Evolutionary conservation across 35 echinoderm and acorn worm genomes (phyloP).

Genomic region (Heliocidaris erythrogramma): DNA sequence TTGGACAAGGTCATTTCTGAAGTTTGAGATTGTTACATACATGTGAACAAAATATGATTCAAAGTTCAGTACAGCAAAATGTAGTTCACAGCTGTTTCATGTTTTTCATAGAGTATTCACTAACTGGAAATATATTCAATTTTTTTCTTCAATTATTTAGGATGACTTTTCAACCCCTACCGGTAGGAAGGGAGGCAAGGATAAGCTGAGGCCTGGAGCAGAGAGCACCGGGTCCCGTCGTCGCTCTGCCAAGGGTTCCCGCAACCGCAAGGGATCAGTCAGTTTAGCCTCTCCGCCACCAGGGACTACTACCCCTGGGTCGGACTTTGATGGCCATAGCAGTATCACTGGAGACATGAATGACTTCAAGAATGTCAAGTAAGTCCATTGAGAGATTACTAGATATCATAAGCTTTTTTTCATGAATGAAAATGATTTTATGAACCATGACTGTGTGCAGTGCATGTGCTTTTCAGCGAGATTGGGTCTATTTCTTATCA

Average conservation of each 20-base stretch:
- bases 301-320: constrained; percentile 82
- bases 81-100: too few species aligned
- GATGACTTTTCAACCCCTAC: constrained; percentile 89
- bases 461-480: too few species aligned
- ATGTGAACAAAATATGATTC: too few species aligned
- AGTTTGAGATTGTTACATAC: too few species aligned
- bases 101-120: background rate
- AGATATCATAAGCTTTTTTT: background rate
- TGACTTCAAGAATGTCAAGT: constrained; percentile 94
- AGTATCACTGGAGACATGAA: constrained; percentile 83
- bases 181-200: constrained; percentile 83
- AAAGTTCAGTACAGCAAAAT: too few species aligned
- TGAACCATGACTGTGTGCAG: too few species aligned
- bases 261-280: constrained; percentile 89
- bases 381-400: constrained; percentile 17
- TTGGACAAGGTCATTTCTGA: too few species aligned
- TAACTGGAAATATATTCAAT: background rate
- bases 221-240: constrained; percentile 81
- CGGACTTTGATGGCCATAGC: constrained; percentile 91
- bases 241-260: constrained; percentile 73
- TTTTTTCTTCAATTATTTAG: constrained; percentile 27
- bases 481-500: too few species aligned
- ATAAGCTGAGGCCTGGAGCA: constrained; percentile 77
- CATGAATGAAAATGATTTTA: too few species aligned
- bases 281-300: constrained; percentile 86